Evolutionary conservation across 2,888 invertebrate genomes (phyloP).

Genomic region (Elmis aenea): DNA sequence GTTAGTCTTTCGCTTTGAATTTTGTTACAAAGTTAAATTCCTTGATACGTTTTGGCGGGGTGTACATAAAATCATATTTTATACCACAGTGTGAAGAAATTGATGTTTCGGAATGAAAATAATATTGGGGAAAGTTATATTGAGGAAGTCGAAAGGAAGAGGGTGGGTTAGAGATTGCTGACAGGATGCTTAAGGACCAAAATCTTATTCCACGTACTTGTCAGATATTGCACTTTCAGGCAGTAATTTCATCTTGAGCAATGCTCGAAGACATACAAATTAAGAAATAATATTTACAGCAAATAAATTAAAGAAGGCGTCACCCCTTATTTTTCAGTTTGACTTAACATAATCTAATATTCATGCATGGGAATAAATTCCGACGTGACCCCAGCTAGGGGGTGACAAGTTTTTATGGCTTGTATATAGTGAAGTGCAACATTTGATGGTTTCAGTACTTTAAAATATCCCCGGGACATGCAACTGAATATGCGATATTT

Average conservation of each 20-base stretch:
- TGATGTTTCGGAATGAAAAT: slow-evolving; percentile 46
- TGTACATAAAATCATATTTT: slow-evolving; percentile 44
- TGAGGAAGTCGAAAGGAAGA: slow-evolving; percentile 32
- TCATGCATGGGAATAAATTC: slow-evolving; percentile 25
- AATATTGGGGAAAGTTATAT: slow-evolving; percentile 40
- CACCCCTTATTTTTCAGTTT: not conserved
- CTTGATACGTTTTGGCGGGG: slow-evolving; percentile 36
- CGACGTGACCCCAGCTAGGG: slow-evolving; percentile 18
- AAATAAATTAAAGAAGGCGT: not conserved
- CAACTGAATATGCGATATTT: not conserved
- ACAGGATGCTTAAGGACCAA: too few relatives aligned
- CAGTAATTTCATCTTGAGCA: not conserved
- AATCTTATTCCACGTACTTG: not conserved
- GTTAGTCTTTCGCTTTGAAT: slow-evolving; percentile 23
- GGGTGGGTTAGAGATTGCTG: slow-evolving; percentile 15
- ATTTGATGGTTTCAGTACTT: slow-evolving; percentile 6
- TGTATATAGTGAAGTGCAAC: slow-evolving; percentile 19
- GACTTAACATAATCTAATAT: slow-evolving; percentile 29
- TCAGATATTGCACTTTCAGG: not conserved
- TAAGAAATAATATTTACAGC: not conserved
- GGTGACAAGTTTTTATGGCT: slow-evolving; percentile 26
- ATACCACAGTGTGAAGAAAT: slow-evolving; percentile 39
- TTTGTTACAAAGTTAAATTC: slow-evolving; percentile 29
- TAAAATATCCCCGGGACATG: not conserved
- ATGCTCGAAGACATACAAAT: not conserved